Base-by-base conservation (phyloP, 2,797 vertebrate genomes). In the Mormyrops attenuatus region DNA sequence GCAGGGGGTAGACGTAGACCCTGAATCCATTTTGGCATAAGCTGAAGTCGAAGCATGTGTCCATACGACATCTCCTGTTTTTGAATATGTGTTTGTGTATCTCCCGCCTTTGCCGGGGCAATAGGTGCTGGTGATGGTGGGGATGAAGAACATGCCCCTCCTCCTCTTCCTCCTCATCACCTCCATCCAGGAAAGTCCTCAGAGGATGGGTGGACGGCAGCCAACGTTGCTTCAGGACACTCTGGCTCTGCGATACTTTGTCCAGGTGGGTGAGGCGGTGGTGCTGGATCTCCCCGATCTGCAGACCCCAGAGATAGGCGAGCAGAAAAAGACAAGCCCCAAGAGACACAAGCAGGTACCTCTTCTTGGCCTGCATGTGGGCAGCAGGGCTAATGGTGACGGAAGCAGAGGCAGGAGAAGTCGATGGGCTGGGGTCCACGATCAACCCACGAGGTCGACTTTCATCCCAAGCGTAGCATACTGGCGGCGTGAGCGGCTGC, bases 311-410 rank as follows among this genome's bases (percentile, higher is more conserved):
- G 93, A 96, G 93, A 93, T 97, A 97, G 93, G 95, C 90, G 91
- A 97, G 95, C 93, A 96, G 96, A 91, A 96, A 93, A 94, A 96
- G 95, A 95, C 95, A 96, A 93, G 94, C 96, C 94, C 95, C 96
- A 93, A 96, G 95, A 95, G 96, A 97, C 94, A 96, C 96, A 34
- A 97, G 96, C 95, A 97, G 95, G 95, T 97, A 97, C 93, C 96
- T 95, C 96, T 97, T 97, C 96, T 96, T 97, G 94, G 96, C 96
- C 96, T 97, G 96, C 96, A 97, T 97, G 96, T 96, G 96, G 96
- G 93, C 96, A 95, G 95, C 26, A 93, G 94, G 94, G 89, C 91
- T 90, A 91, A 92, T 89, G 89, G 90, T 91, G 91, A 91, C 91
- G 91, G 77, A 89, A 88, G 52, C 92, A 52, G 69, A 91, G 87